phyloP scores from a whole-genome alignment of 2,888 invertebrate species.

The Euplexia lucipara region DNA sequence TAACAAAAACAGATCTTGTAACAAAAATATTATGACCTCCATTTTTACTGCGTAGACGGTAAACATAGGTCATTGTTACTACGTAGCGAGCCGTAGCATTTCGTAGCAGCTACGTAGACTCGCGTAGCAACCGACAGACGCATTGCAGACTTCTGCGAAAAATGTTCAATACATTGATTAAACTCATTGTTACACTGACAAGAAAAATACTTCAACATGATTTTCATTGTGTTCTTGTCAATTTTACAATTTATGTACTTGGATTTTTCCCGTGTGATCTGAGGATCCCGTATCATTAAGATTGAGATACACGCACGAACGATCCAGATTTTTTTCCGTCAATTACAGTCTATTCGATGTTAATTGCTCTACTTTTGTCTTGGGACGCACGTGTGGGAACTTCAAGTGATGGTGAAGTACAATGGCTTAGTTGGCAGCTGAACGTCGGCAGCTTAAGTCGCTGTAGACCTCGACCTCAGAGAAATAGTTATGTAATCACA shows the following conservation, averaged over 20 bases:
- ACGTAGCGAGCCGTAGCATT: constrained; percentile 54
- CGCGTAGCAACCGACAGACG: constrained; percentile 42
- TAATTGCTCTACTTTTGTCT: constrained; percentile 69
- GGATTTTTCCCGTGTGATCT: constrained; percentile 62
- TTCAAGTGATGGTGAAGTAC: constrained; percentile 24
- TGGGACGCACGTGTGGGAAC: constrained; percentile 67
- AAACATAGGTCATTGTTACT: constrained; percentile 9
- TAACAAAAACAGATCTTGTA: not conserved
- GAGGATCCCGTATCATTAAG: constrained; percentile 42
- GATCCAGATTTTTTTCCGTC: constrained; percentile 60
- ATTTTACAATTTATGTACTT: constrained; percentile 23
- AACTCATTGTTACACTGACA: constrained; percentile 1
- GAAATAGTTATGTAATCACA: constrained; percentile 30
- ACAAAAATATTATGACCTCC: constrained; percentile 43
- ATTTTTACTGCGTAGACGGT: constrained; percentile 17
- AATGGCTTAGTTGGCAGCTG: constrained; percentile 55
- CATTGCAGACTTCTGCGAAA: constrained; percentile 24
- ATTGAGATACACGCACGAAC: constrained; percentile 60
- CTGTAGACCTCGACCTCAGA: constrained; percentile 38
- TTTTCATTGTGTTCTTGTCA: constrained; percentile 41
- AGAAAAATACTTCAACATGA: constrained; percentile 20
- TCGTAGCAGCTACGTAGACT: constrained; percentile 49
- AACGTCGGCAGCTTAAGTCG: constrained; percentile 47
- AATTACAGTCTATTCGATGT: constrained; percentile 68
- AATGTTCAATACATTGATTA: constrained; percentile 18